Evolutionary conservation across 30 jellyfish, hydroid and myxozoan genomes (phyloP).

Genomic region (Morbakka virulenta): DNA sequence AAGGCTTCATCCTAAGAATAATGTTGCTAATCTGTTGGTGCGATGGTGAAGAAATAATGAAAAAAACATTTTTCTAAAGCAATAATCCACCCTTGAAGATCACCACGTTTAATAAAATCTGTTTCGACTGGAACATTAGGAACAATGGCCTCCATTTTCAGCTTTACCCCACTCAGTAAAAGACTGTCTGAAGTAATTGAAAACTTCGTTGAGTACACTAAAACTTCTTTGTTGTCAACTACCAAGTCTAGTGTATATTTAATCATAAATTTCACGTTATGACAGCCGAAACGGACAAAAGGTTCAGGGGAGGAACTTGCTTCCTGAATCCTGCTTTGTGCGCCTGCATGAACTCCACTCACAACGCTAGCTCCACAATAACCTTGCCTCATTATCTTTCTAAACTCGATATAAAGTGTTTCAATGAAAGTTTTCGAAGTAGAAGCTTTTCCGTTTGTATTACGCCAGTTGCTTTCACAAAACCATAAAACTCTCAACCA

Average conservation of each 20-base stretch:
- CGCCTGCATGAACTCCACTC: neutral
- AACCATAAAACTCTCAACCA: conserved; percentile 24
- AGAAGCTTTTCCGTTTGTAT: neutral
- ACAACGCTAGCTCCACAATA: neutral
- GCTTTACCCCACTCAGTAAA: neutral
- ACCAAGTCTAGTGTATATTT: neutral
- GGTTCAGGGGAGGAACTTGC: neutral
- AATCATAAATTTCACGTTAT: neutral
- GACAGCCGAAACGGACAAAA: neutral
- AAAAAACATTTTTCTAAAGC: no score
- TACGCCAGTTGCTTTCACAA: no score
- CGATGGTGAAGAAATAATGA: no score
- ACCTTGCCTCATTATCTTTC: neutral
- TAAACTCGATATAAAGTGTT: neutral
- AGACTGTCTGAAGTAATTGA: neutral
- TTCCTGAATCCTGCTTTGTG: neutral
- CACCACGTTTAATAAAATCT: no score
- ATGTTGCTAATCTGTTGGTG: no score
- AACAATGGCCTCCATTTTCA: neutral
- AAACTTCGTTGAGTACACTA: neutral
- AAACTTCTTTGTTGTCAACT: neutral
- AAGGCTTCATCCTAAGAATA: no score
- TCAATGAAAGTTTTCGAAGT: neutral
- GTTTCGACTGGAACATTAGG: no score
- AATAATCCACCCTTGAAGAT: no score